Evolutionary conservation across 2,888 invertebrate species (phyloP).

Genomic region (Chirona hameri): DNA sequence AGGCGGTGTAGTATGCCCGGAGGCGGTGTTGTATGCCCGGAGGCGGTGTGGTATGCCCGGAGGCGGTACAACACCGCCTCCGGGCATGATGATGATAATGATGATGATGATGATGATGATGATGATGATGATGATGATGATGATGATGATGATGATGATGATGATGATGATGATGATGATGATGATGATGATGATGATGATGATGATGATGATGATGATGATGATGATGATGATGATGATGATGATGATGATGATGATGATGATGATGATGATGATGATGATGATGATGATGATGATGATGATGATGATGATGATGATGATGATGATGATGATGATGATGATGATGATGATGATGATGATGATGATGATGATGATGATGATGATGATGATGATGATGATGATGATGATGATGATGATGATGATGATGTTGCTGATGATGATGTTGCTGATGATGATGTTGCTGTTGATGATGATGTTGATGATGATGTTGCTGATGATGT

Average conservation of each 20-base stretch:
- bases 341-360: not conserved
- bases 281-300: slow-evolving; percentile 10
- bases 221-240: slow-evolving; percentile 22
- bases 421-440: too few relatives aligned
- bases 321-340: slow-evolving; percentile 4
- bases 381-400: slow-evolving; percentile 22
- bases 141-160: slow-evolving; percentile 22
- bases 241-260: slow-evolving; percentile 22
- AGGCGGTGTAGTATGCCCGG: too few relatives aligned
- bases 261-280: slow-evolving; percentile 9
- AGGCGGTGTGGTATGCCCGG: too few relatives aligned
- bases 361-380: slow-evolving; percentile 22
- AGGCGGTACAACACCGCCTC: too few relatives aligned
- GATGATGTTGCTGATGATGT: too few relatives aligned
- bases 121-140: slow-evolving; percentile 22
- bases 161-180: slow-evolving; percentile 22
- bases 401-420: too few relatives aligned
- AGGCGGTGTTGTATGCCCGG: too few relatives aligned
- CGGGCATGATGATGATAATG: slow-evolving; percentile 22
- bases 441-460: too few relatives aligned
- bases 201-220: slow-evolving; percentile 22
- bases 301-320: slow-evolving; percentile 22
- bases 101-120: slow-evolving; percentile 22
- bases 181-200: slow-evolving; percentile 22
- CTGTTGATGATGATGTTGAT: too few relatives aligned